phyloP scores from a whole-genome alignment of 1,140 invertebrate species.

The Anthonomus grandis region DNA sequence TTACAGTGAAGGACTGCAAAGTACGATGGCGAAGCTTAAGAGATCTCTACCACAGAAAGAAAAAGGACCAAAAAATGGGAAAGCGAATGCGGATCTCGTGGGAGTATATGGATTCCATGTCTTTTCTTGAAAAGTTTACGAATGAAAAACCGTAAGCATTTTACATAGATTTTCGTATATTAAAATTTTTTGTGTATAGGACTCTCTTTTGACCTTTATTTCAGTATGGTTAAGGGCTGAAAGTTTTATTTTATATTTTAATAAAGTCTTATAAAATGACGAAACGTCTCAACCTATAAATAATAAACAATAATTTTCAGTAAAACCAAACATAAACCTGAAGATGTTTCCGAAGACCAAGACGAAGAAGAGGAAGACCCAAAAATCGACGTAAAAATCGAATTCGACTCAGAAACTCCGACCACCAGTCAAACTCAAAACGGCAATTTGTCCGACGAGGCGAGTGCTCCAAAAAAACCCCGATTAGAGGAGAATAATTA shows the following conservation, averaged over 20 bases:
- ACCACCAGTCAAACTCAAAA: conserved; percentile 3
- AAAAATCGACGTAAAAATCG: conserved; percentile 19
- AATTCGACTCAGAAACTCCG: conserved; percentile 13
- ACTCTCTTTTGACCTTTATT: not conserved
- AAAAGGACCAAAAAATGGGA: conserved; percentile 22
- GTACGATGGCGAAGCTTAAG: conserved; percentile 25
- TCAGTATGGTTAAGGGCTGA: too few species aligned
- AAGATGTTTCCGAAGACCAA: not conserved
- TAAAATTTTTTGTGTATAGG: not conserved
- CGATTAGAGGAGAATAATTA: conserved; percentile 8
- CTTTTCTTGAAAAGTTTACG: conserved; percentile 22
- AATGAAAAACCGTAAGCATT: conserved; percentile 16
- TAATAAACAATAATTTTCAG: not conserved
- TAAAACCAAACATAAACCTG: not conserved
- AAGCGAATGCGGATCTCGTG: conserved; percentile 13
- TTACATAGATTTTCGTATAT: too few species aligned
- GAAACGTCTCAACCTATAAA: not conserved
- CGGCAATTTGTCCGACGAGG: not conserved
- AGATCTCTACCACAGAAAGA: conserved; percentile 25
- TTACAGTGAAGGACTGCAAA: conserved; percentile 25
- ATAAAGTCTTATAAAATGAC: too few species aligned
- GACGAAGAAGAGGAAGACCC: conserved; percentile 8
- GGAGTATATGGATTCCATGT: conserved; percentile 27
- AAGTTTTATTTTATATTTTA: too few species aligned
- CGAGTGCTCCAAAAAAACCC: not conserved